phyloP scores from a whole-genome alignment of 1,140 invertebrate genomes.

The Zaprionus kolodkinae region DNA sequence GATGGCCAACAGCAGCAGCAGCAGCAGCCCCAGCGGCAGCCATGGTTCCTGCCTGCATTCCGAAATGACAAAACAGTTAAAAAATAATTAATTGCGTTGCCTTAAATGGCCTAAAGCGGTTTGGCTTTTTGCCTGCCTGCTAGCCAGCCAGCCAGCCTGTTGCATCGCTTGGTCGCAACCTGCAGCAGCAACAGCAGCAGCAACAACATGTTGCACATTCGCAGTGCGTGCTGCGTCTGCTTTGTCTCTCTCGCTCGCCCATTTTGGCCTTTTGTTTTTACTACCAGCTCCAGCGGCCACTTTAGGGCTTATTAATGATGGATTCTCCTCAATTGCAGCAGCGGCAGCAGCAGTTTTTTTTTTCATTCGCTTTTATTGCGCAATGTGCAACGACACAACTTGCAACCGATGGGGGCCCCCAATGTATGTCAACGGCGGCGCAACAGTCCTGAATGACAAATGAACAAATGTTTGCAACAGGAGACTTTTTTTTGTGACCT shows the following conservation, averaged over 20 bases:
- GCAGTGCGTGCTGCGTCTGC: constrained; percentile 34
- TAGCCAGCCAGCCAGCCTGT: constrained; percentile 13
- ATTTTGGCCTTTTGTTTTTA: constrained; percentile 78
- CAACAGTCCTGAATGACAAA: constrained; percentile 74
- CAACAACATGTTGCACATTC: constrained; percentile 36
- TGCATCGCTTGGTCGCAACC: constrained; percentile 66
- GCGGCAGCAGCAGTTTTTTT: constrained; percentile 29
- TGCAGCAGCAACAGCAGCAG: constrained; percentile 54
- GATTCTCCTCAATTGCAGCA: constrained; percentile 76
- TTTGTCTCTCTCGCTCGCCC: constrained; percentile 36
- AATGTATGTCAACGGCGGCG: constrained; percentile 72
- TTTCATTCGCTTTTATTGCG: constrained; percentile 65
- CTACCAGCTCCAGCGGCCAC: constrained; percentile 63
- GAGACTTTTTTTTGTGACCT: constrained; percentile 20
- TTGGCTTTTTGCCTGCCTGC: constrained; percentile 61
- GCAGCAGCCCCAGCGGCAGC: constrained; percentile 66
- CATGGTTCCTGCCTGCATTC: constrained; percentile 75
- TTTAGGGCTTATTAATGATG: constrained; percentile 83
- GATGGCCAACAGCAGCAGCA: constrained; percentile 12
- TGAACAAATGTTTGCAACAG: constrained; percentile 64
- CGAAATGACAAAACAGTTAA: constrained; percentile 84
- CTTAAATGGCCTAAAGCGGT: constrained; percentile 83
- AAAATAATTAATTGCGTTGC: constrained; percentile 84
- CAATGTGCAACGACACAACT: constrained; percentile 52
- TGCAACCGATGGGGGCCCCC: constrained; percentile 36